Percentiles rank a stretch among this genome's conserved stretches.
phyloP scores from a whole-genome alignment of 2,888 invertebrate species.

The Achlya flavicornis region DNA sequence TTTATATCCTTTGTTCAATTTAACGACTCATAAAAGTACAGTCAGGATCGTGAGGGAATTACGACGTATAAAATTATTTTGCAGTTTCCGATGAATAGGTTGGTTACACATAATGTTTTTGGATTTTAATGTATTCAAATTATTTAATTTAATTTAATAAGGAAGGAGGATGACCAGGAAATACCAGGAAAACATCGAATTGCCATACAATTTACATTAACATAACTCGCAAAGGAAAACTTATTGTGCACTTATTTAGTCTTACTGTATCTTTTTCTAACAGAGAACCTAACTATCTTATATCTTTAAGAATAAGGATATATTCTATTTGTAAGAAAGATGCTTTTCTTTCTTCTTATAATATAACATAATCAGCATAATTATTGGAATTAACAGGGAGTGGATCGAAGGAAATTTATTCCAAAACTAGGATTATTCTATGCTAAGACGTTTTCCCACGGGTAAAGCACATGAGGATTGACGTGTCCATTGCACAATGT shows the following conservation, averaged over 20 bases:
- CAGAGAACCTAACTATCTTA: no score
- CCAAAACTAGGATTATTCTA: not conserved
- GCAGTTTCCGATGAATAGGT: not conserved
- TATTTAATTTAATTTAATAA: no score
- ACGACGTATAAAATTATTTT: not conserved
- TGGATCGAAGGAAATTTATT: not conserved
- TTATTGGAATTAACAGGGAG: no score
- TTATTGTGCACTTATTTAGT: no score
- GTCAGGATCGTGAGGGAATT: not conserved
- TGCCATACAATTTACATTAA: not conserved
- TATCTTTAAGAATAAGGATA: no score
- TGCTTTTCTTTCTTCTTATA: no score
- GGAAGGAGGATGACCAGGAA: not conserved
- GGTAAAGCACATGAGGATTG: conserved; percentile 23
- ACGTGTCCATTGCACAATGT: conserved; percentile 32
- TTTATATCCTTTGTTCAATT: conserved; percentile 7
- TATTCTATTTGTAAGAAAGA: no score
- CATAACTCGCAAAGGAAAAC: not conserved
- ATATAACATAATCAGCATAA: no score
- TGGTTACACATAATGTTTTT: not conserved
- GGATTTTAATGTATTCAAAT: not conserved
- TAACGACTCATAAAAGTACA: conserved; percentile 4
- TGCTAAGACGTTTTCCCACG: conserved; percentile 30
- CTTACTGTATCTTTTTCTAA: no score
- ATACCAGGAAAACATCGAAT: not conserved